Evolutionary conservation across 35 echinoderm and acorn worm species (phyloP), one percentile per base, ranked within the genome.

Genomic region (Heliocidaris erythrogramma): DNA sequence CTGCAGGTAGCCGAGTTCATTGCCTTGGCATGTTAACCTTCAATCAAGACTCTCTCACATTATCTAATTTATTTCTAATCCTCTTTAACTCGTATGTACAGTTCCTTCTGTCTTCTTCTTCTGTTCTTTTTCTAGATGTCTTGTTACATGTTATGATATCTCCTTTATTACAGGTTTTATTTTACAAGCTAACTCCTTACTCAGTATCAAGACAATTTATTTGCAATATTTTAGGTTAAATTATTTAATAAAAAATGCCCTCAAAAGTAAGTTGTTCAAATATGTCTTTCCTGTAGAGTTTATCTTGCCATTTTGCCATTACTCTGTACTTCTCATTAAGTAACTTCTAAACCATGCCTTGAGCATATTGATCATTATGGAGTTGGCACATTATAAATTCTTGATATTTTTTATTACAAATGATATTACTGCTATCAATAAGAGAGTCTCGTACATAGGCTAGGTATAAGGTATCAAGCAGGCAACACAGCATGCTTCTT

Each of bases 1-100:
- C 91, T 16, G 91, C 91, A 92, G 91, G 91, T 92, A 92, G 47
- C 50, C n/a, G 91, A 59, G 91, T 92, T 92, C 91, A 92, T 92
- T 92, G 91, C 31, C 91, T 92, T 10, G 11, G 7, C 31, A 92
- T 59, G 91, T 31, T 89, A 48, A 47, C 87, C 31, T 32, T 48
- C 87, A 89, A 48, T 48, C 87, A 89, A 32, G 31, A 89, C 87
- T 89, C 30, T 89, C 87, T 47, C 10, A 12, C 87, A n/a, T 89
- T 89, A n/a, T 21, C 1, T 87, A 48, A 32, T 89, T 12, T 47
- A 89, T 47, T 47, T 84, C 69, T 84, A 42, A 24, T 27, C 27
- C 65, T 3, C 65, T 78, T 27, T n/a, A n/a, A 56, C 52, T 2
- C 0, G 35, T 42, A 42, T n/a, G n/a, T 18, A 78, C 65, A 7